These are phyloP conservation scores for Pycnonotus jocosus DNA, from an alignment of 2,113 vertebrate genomes.

Conservation along the genomic window DNA sequence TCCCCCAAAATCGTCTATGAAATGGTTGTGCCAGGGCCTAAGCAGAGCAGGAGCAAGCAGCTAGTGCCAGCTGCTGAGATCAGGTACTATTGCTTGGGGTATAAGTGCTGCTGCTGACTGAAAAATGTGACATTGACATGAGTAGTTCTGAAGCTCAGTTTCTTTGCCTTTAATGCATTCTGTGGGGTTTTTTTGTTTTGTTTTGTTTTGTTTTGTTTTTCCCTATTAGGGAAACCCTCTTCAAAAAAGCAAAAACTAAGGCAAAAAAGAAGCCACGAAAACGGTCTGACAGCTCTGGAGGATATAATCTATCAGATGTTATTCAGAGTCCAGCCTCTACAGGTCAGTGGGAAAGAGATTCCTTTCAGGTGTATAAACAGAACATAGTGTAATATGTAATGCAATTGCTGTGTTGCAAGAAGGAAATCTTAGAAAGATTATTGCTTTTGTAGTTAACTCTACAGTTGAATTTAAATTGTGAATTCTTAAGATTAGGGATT, in stretches of 20 bases:
- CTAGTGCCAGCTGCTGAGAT: background rate
- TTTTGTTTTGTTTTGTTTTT: background rate
- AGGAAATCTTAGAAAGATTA: background rate
- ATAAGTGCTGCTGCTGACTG: background rate
- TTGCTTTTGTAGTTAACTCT: background rate
- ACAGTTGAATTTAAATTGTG: background rate
- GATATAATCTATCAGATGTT: constrained; percentile 93
- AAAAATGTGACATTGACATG: background rate
- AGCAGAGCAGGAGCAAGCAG: background rate
- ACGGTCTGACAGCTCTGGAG: constrained; percentile 92
- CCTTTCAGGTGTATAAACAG: background rate
- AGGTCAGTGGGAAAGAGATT: constrained; percentile 74
- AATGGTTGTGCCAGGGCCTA: background rate
- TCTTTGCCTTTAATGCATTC: background rate
- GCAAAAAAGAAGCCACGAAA: constrained; percentile 90
- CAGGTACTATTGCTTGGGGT: background rate
- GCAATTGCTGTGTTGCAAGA: background rate
- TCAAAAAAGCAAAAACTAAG: constrained; percentile 91
- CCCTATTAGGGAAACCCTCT: constrained; percentile 78
- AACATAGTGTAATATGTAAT: background rate
- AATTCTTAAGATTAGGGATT: background rate
- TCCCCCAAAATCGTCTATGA: accelerated
- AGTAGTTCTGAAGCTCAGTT: background rate
- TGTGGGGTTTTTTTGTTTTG: too few relatives aligned
- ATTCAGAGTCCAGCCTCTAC: constrained; percentile 86